Evolutionary conservation across 2,113 vertebrate species (phyloP).

Genomic region (Dromiciops gliroides): DNA sequence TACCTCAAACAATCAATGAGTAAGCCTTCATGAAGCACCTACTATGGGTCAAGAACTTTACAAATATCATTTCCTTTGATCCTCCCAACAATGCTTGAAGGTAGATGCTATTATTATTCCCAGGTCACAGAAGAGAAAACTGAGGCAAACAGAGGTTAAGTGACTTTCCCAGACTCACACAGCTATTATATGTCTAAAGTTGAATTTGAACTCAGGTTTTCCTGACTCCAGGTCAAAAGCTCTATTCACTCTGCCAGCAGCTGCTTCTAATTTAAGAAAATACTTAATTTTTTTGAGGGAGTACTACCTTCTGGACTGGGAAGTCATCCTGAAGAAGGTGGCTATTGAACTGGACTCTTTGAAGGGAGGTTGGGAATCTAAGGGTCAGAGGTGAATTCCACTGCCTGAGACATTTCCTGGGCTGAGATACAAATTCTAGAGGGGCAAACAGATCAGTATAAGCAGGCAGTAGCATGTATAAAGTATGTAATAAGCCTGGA

Average conservation of each 20-base stretch:
- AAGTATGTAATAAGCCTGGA: too few species aligned
- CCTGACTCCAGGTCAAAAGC: background rate
- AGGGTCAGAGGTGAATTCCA: background rate
- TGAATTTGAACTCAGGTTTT: background rate
- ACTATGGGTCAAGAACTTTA: background rate
- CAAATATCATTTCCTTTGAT: background rate
- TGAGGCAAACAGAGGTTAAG: background rate
- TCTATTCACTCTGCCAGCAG: background rate
- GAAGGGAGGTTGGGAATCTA: background rate
- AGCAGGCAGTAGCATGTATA: background rate
- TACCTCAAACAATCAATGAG: background rate
- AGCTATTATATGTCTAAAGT: background rate
- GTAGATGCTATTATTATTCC: background rate
- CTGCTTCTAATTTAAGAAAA: background rate
- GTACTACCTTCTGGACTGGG: background rate
- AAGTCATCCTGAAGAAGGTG: background rate
- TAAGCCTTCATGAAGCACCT: background rate
- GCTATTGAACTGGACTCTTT: background rate
- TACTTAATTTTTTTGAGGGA: background rate
- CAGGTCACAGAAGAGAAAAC: background rate
- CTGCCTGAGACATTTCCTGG: background rate
- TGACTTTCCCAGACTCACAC: background rate
- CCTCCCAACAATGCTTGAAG: background rate
- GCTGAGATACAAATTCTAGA: background rate
- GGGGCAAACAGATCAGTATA: background rate